A percentile compares a stretch with the other conserved stretches of the same genome.
Evolutionary conservation across 2,113 vertebrate species (phyloP).

Genomic region (Hypomesus transpacificus): DNA sequence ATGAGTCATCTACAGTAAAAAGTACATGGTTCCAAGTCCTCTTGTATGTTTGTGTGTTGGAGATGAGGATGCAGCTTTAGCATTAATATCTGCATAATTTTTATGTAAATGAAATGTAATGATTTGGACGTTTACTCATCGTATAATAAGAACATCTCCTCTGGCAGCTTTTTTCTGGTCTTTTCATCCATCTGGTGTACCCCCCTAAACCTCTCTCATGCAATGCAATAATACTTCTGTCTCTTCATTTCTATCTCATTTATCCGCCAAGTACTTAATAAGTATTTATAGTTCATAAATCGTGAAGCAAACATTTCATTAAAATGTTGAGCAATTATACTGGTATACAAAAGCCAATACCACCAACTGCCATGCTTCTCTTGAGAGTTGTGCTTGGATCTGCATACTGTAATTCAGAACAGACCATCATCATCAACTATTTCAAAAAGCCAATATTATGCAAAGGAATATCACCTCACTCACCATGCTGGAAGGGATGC

Average conservation of each 20-base stretch:
- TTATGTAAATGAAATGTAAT: not conserved
- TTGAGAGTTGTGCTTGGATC: slow-evolving; percentile 38
- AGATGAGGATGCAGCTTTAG: too few relatives aligned
- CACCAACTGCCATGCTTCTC: slow-evolving; percentile 39
- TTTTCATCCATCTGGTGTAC: slow-evolving; percentile 8
- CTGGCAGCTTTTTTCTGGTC: slow-evolving; percentile 36
- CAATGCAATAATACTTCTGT: slow-evolving; percentile 19
- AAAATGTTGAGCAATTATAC: slow-evolving; percentile 49
- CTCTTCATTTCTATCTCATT: slow-evolving; percentile 40
- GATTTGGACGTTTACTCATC: too few relatives aligned
- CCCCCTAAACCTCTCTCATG: slow-evolving; percentile 16
- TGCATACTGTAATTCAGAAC: slow-evolving; percentile 48
- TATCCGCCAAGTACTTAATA: slow-evolving; percentile 53
- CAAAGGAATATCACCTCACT: slow-evolving; percentile 21
- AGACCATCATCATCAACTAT: slow-evolving; percentile 37
- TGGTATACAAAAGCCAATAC: slow-evolving; percentile 45
- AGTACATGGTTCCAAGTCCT: too few relatives aligned
- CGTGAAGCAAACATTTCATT: slow-evolving; percentile 52
- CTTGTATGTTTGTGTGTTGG: too few relatives aligned
- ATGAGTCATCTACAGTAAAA: too few relatives aligned
- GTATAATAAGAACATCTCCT: not conserved
- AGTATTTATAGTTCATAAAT: slow-evolving; percentile 58
- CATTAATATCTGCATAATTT: too few relatives aligned
- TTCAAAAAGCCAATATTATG: slow-evolving; percentile 29
- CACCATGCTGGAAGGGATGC: slow-evolving; percentile 13